Evolutionary conservation across 2,888 invertebrate species (phyloP), one percentile per base, ranked within the genome.

Genomic region (Ophioninae sp.): DNA sequence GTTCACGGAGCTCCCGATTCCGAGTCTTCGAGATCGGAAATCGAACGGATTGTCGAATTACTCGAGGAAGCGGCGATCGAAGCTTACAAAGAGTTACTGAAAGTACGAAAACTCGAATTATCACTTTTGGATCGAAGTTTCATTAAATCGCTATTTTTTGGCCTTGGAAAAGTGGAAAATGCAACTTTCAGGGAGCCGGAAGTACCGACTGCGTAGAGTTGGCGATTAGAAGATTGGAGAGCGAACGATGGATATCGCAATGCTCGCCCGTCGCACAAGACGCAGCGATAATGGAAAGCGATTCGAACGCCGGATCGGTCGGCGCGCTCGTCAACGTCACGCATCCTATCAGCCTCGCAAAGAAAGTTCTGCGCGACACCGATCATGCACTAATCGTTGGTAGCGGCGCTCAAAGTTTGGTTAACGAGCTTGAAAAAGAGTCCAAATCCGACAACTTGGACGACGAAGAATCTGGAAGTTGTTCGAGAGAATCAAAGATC

Each of bases 341-440:
- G 69, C 88, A 90, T 79, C 89, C 90, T 13, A 90, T 91, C 30
- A 81, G 81, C 5, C 68, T 90, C 71, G 90, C 90, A 6, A 89
- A 87, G 64, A 86, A 86, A 67, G 87, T 90, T 7, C 61, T 90
- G 71, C 82, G 86, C 39, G 80, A 89, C 2, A 88, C 89, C 7
- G 85, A 86, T 30, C 88, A 90, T 17, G 77, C 88, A 9, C 58
- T 90, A 17, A 71, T 90, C 13, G 89, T 89, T 2, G 90, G 88
- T 63, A 85, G 64, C 6, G 90, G 90, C n/a, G 85, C 87, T 1
- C 77, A 86, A 64, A 88, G 78, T n/a, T 83, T 89, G 9, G 61
- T 30, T 23, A 64, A 44, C 6, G 74, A 69, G 2, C 22, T 64
- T 5, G 10, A 39, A 9, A n/a, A 68, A 30, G 22, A n/a, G 0